A percentile compares a stretch with the other conserved stretches of the same genome.
Evolutionary conservation across 92 coral and sea anemone species (phyloP).

Genomic region (Phymanthus crucifer): DNA sequence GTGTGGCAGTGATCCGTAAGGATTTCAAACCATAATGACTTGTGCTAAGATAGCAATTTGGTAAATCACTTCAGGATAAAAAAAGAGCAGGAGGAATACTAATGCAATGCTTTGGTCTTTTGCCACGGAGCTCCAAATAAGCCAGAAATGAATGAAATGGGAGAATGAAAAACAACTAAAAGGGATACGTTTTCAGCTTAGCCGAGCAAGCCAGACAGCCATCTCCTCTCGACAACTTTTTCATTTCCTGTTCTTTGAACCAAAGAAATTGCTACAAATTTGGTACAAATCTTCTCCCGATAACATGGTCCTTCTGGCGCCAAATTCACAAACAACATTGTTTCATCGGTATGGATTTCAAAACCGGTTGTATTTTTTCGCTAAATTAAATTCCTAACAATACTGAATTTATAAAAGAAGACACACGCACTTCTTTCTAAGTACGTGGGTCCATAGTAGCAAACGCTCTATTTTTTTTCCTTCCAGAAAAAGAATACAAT

Average conservation of each 20-base stretch:
- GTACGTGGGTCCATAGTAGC: too few species aligned
- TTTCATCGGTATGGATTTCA: too few species aligned
- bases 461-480: too few species aligned
- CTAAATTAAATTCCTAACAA: too few species aligned
- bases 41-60: background rate
- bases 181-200: background rate
- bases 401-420: too few species aligned
- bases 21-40: background rate
- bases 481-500: background rate
- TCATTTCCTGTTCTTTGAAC: background rate
- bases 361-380: too few species aligned
- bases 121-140: background rate
- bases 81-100: background rate
- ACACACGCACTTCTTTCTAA: too few species aligned
- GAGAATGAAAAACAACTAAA: background rate
- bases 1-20: background rate
- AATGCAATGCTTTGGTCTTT: background rate
- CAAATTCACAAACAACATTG: too few species aligned
- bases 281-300: too few species aligned
- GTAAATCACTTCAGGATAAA: background rate
- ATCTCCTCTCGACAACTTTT: background rate
- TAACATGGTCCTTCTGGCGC: too few species aligned
- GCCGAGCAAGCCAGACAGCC: background rate
- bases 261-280: too few species aligned
- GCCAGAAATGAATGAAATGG: background rate